These are phyloP conservation scores for Calameuta filiformis DNA, from an alignment of 2,888 invertebrate genomes.

Conservation along the genomic window DNA sequence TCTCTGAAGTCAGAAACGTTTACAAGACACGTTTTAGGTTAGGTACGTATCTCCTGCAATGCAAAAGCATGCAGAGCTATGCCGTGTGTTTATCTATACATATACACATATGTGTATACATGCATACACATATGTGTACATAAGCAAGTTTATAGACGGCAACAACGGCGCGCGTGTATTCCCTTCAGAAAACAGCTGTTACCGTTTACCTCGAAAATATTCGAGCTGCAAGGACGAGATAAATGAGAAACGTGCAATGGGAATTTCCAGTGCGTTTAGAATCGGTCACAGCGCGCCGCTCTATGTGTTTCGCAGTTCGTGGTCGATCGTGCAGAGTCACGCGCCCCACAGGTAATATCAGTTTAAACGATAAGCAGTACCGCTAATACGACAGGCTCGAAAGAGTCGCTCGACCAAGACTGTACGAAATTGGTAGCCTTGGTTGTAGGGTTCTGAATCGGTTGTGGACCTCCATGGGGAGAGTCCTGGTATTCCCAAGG, in stretches of 20 bases:
- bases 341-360: background rate
- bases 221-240: background rate
- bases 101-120: background rate
- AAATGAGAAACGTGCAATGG: background rate
- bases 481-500: slow-evolving; percentile 5
- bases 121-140: background rate
- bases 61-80: background rate
- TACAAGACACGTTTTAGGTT: background rate
- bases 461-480: background rate
- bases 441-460: background rate
- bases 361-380: background rate
- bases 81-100: background rate
- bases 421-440: background rate
- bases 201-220: background rate
- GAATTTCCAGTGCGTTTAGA: background rate
- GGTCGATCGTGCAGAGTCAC: background rate
- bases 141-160: background rate
- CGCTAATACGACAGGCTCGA: background rate
- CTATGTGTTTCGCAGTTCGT: background rate
- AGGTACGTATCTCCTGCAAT: background rate
- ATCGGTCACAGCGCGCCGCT: background rate
- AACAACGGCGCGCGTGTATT: background rate
- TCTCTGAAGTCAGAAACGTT: background rate
- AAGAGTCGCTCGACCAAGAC: background rate
- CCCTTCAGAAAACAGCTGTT: background rate